phyloP scores from a whole-genome alignment of 1,140 invertebrate genomes.

The Tetragnatha versicolor region DNA sequence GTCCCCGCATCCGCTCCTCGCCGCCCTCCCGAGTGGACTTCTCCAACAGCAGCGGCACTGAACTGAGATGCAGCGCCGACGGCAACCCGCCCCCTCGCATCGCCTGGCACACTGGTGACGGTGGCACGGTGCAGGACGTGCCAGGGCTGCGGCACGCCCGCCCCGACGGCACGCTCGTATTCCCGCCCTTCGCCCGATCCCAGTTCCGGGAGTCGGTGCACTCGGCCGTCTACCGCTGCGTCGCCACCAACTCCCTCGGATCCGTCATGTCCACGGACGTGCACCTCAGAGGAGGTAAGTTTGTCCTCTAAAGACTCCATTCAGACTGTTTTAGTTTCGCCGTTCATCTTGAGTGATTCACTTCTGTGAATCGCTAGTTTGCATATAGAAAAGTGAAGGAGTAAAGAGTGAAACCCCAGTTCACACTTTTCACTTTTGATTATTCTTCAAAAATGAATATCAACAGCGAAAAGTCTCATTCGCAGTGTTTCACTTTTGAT shows the following conservation, averaged over 20 bases:
- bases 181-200: slow-evolving; percentile 61
- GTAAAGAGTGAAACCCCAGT: too few relatives aligned
- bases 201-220: slow-evolving; percentile 70
- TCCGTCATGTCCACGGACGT: slow-evolving; percentile 90
- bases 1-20: slow-evolving; percentile 89
- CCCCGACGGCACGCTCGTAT: slow-evolving; percentile 64
- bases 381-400: too few relatives aligned
- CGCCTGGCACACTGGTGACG: slow-evolving; percentile 74
- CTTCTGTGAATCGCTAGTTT: too few relatives aligned
- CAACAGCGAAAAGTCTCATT: too few relatives aligned
- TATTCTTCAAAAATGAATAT: too few relatives aligned
- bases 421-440: too few relatives aligned
- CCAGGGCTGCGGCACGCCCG: slow-evolving; percentile 75
- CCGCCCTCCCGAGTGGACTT: slow-evolving; percentile 92
- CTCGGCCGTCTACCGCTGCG: slow-evolving; percentile 74
- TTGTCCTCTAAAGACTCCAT: too few relatives aligned
- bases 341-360: too few relatives aligned
- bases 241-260: slow-evolving; percentile 88
- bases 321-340: too few relatives aligned
- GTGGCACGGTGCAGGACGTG: slow-evolving; percentile 70
- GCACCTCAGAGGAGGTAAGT: slow-evolving; percentile 91
- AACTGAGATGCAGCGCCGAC: slow-evolving; percentile 88
- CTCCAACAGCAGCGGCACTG: slow-evolving; percentile 90
- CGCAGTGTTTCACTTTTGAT: too few relatives aligned
- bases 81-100: slow-evolving; percentile 89